Evolutionary conservation across 1,140 invertebrate species (phyloP).

Genomic region (Semibalanus balanoides): DNA sequence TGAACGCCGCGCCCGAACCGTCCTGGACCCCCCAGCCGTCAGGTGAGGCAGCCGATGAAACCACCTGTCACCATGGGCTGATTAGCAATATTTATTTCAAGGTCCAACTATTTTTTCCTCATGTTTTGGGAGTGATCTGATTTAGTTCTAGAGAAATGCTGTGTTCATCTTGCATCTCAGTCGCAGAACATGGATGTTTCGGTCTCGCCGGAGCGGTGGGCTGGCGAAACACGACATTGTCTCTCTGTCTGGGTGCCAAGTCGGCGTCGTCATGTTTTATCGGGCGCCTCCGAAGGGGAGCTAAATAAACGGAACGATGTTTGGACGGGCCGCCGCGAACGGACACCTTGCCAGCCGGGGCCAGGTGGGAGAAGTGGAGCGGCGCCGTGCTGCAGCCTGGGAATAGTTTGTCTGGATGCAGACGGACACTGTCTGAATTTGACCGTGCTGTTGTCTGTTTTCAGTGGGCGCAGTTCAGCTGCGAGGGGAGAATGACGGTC

Average conservation of each 20-base stretch:
- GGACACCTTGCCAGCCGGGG: too few species aligned
- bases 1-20: background rate
- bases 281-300: background rate
- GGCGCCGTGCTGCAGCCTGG: too few species aligned
- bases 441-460: background rate
- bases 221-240: background rate
- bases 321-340: background rate
- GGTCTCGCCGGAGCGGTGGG: too few species aligned
- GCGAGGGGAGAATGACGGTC: background rate
- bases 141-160: too few species aligned
- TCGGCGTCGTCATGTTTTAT: background rate
- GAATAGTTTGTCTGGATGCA: too few species aligned
- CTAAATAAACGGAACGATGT: background rate
- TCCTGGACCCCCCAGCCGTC: background rate
- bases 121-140: too few species aligned
- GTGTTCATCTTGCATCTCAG: background rate
- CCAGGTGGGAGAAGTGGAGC: too few species aligned
- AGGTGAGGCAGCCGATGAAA: background rate
- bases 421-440: too few species aligned
- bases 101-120: too few species aligned
- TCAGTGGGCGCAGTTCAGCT: background rate
- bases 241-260: background rate
- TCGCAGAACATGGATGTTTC: background rate
- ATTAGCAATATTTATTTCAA: too few species aligned
- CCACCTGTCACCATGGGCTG: too few species aligned